Base-by-base conservation (phyloP, 2,113 vertebrate genomes). In the Eonycteris spelaea region DNA sequence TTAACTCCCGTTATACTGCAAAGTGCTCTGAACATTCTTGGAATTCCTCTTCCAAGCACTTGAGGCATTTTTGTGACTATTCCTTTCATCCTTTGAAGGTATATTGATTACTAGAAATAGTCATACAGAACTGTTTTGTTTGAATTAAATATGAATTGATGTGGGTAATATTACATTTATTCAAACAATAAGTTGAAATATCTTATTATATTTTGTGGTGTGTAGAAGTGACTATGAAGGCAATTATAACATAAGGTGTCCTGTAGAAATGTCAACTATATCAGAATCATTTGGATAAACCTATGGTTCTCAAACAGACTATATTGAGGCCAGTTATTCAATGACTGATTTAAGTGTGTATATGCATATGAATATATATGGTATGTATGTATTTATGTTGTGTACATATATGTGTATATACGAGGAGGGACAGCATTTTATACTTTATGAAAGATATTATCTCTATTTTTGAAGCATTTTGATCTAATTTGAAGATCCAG, bases 391-490 rank as follows among this genome's bases (percentile, higher is more conserved):
- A 68, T 83, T 3, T 40, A 68, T 83, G 1, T 80, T 88, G 10
- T 53, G 0, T n/a, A 2, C 10, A 55, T 82, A 38, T 71, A 2
- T 40, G 8, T 43, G 12, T 53, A 26, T 68, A 45, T 7, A 13
- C 30, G 30, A 78, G 19, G 51, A 22, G 22, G 12, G 4, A 33
- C 10, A 38, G 43, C 77, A 68, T 61, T 79, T 75, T 68, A 48
- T 94, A 48, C 33, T 43, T 95, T 91, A 73, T 67, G 3, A 68
- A 86, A 85, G 6, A 9, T 73, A 21, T 91, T 67, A 18, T 68
- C 30, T 97, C 24, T 67, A 7, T 51, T 89, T 78, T 74, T 53
- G 12, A 90, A 84, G 18, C 21, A 84, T 91, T 96, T 89, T 92
- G 15, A 33, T 79, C 26, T 91, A 90, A 77, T n/a, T 45, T 51